Conservation (phyloP, 2,888 invertebrate genomes). For the Tortrix viridana region DNA sequence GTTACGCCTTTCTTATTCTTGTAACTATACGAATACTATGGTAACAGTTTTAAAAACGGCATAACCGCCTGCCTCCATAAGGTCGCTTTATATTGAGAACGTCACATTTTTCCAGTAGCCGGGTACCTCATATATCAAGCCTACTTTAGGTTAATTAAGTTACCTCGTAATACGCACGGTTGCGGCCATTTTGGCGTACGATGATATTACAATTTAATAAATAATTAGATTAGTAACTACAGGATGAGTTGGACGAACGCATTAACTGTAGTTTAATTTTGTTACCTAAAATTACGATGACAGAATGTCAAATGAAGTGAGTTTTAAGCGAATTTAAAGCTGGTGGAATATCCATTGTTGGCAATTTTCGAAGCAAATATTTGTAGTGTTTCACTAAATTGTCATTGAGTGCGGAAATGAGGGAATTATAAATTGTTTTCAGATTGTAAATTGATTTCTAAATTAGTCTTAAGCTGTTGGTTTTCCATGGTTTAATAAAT, state of each 20-base stretch:
- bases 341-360: neutral
- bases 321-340: neutral
- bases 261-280: neutral
- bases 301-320: neutral
- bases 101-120: slow-evolving; percentile 30
- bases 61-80: too few species aligned
- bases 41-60: too few species aligned
- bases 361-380: slow-evolving; percentile 9
- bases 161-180: slow-evolving; percentile 23
- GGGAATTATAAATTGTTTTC: too few species aligned
- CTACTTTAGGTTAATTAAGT: slow-evolving; percentile 32
- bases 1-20: too few species aligned
- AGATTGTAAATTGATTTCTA: too few species aligned
- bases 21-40: too few species aligned
- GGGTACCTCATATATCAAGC: slow-evolving; percentile 25
- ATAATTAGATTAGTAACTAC: neutral
- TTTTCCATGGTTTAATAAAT: too few species aligned
- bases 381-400: neutral
- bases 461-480: too few species aligned
- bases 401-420: neutral
- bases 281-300: neutral
- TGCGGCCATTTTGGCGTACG: neutral
- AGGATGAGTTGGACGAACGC: neutral
- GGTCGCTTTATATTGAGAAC: too few species aligned
- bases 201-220: slow-evolving; percentile 9